These are phyloP conservation scores for Erethizon dorsatum DNA, from an alignment of 2,797 vertebrate genomes.

Conservation along the genomic window DNA sequence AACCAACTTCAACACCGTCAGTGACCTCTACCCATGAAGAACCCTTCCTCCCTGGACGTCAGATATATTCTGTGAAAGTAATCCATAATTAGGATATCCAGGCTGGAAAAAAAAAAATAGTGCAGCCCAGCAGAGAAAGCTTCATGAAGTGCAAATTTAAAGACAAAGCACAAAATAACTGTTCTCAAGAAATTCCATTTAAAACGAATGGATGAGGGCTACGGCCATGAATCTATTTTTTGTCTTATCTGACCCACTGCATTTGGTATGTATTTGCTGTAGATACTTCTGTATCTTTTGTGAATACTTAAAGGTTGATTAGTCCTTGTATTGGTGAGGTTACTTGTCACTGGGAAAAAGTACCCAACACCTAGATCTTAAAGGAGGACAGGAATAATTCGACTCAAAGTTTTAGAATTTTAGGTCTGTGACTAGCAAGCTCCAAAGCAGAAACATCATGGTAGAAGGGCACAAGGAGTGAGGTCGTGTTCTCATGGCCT, in stretches of 20 bases:
- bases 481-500: background rate
- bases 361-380: background rate
- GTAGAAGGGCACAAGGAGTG: background rate
- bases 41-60: constrained; percentile 7
- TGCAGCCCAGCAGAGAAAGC: background rate
- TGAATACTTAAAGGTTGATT: background rate
- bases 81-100: constrained; percentile 41
- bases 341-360: background rate
- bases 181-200: background rate
- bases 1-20: background rate
- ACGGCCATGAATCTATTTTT: background rate
- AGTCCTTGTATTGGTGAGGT: background rate
- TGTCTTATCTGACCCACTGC: background rate
- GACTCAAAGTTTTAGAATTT: background rate
- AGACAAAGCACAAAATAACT: background rate
- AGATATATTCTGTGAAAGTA: constrained; percentile 48
- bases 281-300: background rate
- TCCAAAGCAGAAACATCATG: background rate
- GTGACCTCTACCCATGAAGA: constrained; percentile 50
- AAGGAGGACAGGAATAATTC: background rate
- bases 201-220: background rate
- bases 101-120: background rate
- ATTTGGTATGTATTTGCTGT: background rate
- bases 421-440: too few relatives aligned
- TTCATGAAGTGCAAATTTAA: constrained; percentile 18